Evolutionary conservation across 2,888 invertebrate genomes (phyloP).

Genomic region (Dexiosoma caninum): DNA sequence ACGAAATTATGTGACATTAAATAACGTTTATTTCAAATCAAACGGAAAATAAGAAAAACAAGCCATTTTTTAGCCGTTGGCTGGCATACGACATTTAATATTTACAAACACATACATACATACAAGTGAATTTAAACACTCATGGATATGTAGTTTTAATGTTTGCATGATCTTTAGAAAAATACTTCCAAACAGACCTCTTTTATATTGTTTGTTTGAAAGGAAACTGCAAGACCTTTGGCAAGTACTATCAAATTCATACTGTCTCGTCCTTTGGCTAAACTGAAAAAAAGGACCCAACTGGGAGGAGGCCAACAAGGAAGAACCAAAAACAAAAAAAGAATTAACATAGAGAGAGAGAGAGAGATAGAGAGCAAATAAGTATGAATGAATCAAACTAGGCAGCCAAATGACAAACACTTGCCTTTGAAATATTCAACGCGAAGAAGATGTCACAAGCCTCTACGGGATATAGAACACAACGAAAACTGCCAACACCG

Average conservation of each 20-base stretch:
- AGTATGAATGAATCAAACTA: no score
- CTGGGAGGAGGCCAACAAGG: slow-evolving; percentile 14
- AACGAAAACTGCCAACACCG: slow-evolving; percentile 51
- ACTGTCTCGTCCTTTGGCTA: slow-evolving; percentile 37
- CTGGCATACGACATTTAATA: slow-evolving; percentile 33
- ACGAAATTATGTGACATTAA: slow-evolving; percentile 37
- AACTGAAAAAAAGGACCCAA: slow-evolving; percentile 30
- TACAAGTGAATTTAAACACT: neutral
- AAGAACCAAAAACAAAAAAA: slow-evolving; percentile 9
- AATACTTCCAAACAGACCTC: slow-evolving; percentile 29
- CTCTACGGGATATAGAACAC: slow-evolving; percentile 66
- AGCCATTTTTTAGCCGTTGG: slow-evolving; percentile 45
- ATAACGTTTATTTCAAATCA: slow-evolving; percentile 51
- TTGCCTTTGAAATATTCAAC: slow-evolving; percentile 74
- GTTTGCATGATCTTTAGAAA: neutral
- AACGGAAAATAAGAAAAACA: slow-evolving; percentile 38
- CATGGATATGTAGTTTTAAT: neutral
- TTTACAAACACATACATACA: neutral
- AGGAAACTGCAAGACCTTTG: slow-evolving; percentile 54
- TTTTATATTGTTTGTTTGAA: slow-evolving; percentile 33
- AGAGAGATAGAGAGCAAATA: no score
- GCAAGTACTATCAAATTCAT: slow-evolving; percentile 38
- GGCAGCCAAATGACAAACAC: slow-evolving; percentile 75
- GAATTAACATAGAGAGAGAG: no score
- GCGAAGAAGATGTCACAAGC: slow-evolving; percentile 69